phyloP scores from a whole-genome alignment of 2,888 invertebrate species.

The Blera fallax region DNA sequence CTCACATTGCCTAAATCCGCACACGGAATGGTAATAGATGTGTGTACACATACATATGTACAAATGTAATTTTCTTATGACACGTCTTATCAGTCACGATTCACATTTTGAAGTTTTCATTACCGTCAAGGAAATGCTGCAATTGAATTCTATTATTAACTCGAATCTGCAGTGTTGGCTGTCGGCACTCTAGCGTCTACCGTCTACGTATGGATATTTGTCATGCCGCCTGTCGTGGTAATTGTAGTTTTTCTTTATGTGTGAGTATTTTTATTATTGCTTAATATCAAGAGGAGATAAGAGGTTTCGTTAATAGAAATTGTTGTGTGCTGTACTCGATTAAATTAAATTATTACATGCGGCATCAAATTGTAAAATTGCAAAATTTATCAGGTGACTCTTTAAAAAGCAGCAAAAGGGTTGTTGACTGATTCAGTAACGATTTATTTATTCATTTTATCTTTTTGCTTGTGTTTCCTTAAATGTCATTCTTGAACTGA shows the following conservation, averaged over 20 bases:
- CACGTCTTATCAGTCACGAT: constrained; percentile 9
- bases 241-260: not conserved
- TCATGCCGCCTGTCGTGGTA: not conserved
- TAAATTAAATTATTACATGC: too few species aligned
- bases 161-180: not conserved
- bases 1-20: not conserved
- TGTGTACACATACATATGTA: too few species aligned
- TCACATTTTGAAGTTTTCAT: not conserved
- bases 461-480: not conserved
- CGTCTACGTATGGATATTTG: not conserved
- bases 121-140: not conserved
- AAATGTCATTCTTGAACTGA: not conserved
- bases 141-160: not conserved
- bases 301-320: too few species aligned
- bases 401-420: too few species aligned
- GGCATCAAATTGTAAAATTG: too few species aligned
- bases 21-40: too few species aligned
- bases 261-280: not conserved
- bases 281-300: too few species aligned
- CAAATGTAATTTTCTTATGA: not conserved
- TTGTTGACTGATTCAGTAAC: too few species aligned
- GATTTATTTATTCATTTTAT: not conserved
- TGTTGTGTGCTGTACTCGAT: too few species aligned
- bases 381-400: too few species aligned
- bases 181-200: not conserved